Evolutionary conservation across 2,113 vertebrate genomes (phyloP), one percentile per base, ranked within the genome.

Genomic region (Megaceryle torquata): DNA sequence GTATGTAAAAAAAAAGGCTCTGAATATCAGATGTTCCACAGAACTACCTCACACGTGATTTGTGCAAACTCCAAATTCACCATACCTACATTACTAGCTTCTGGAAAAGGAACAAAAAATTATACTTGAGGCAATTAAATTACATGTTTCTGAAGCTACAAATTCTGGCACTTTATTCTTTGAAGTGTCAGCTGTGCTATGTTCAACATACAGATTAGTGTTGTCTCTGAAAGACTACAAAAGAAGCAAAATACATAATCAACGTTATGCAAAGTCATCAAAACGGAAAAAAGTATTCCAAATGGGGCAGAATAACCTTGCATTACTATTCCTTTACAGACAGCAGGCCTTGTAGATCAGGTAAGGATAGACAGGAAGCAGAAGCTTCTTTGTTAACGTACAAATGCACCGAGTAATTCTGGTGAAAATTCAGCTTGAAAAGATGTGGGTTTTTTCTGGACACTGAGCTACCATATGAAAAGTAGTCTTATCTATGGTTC

Each of bases 11-110:
- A 61, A 67, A 61, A 46, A 64, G 51, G 29, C 64, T 64, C 35
- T n/a, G 41, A 25, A 15, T 41, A 51, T 26, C 59, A 88, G 13
- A 18, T 59, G 25, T 48, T 59, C 71, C 46, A 63, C 56, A 57
- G 16, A 78, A 81, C 29, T 11, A 8, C 15, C 64, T 71, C 33
- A 11, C n/a, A 25, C 13, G 26, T 24, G 20, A 37, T 11, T 46
- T 64, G 43, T 64, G n/a, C 51, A 70, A 70, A 71, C n/a, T 67
- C 69, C 64, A 56, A 53, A 64, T 63, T 51, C 70, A 48, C 31
- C 1, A 0, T 14, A 78, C 35, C 57, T 26, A 11, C 31, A 43
- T 29, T 17, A 71, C 12, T 1, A 1, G 15, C 12, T 76, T 64
- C 50, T 64, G 25, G 69, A 53, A 89, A 82, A 76, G 29, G 15